These are phyloP conservation scores for Monopterus albus DNA, from an alignment of 2,113 vertebrate genomes.

Conservation along the genomic window DNA sequence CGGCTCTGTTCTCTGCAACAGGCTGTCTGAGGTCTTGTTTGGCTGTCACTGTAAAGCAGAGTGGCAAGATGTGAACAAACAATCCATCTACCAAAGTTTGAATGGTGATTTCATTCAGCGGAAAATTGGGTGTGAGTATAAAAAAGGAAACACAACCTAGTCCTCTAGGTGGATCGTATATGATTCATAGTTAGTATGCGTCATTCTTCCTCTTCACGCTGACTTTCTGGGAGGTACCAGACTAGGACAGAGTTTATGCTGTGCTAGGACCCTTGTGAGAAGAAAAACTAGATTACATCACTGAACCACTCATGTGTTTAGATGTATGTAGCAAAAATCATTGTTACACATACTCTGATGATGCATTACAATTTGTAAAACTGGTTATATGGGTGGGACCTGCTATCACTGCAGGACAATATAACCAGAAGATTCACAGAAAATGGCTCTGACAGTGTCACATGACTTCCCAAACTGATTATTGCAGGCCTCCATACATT, in stretches of 20 bases:
- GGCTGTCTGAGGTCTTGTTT: constrained; percentile 45
- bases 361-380: constrained; percentile 26
- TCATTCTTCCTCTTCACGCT: constrained; percentile 71
- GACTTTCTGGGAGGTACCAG: constrained; percentile 64
- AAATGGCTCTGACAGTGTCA: too few species aligned
- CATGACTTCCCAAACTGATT: too few species aligned
- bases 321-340: constrained; percentile 27
- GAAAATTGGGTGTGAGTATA: constrained; percentile 47
- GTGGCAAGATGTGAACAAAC: constrained; percentile 71
- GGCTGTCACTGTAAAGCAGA: constrained; percentile 60
- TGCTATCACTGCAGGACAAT: constrained; percentile 27
- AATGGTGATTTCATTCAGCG: constrained; percentile 70
- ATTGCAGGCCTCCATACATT: not conserved
- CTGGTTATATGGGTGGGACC: constrained; percentile 17
- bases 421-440: not conserved
- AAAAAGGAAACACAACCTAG: constrained; percentile 41
- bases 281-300: constrained; percentile 52
- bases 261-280: constrained; percentile 31
- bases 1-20: constrained; percentile 65
- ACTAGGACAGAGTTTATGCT: constrained; percentile 52
- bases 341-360: constrained; percentile 35
- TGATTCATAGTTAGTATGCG: constrained; percentile 71
- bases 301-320: constrained; percentile 22
- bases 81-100: constrained; percentile 55
- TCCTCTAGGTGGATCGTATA: constrained; percentile 61